Evolutionary conservation across 2,888 invertebrate genomes (phyloP).

Genomic region (Andrena fulva): DNA sequence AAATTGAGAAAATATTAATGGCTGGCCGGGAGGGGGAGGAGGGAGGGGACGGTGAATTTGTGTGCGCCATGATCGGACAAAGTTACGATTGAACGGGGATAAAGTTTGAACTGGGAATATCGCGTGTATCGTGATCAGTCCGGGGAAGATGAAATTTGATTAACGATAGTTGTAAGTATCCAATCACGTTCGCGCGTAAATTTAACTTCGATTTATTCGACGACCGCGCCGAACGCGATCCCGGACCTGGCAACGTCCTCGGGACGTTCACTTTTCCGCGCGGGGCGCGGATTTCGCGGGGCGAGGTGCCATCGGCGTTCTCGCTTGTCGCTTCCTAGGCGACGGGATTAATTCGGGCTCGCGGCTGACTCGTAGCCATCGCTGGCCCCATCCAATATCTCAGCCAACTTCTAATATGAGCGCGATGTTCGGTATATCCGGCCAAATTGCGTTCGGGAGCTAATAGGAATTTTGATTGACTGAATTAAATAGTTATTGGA

Average conservation of each 20-base stretch:
- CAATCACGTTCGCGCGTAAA: too few species aligned
- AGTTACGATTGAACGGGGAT: not conserved
- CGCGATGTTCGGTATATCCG: slow-evolving; percentile 80
- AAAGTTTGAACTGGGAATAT: not conserved
- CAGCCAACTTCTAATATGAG: slow-evolving; percentile 82
- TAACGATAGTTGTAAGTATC: not conserved
- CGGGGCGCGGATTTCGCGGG: too few species aligned
- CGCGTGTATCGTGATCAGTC: not conserved
- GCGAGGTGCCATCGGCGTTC: too few species aligned
- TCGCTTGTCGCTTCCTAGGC: not conserved
- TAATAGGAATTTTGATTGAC: slow-evolving; percentile 85
- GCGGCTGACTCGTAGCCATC: slow-evolving; percentile 74
- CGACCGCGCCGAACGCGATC: too few species aligned
- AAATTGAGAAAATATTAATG: slow-evolving; percentile 50
- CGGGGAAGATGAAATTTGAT: not conserved
- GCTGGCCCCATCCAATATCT: slow-evolving; percentile 79
- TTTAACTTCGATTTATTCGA: too few species aligned
- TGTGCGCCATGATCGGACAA: not conserved
- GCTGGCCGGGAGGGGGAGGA: not conserved
- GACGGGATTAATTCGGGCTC: slow-evolving; percentile 51
- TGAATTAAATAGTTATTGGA: slow-evolving; percentile 84
- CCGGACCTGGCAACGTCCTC: too few species aligned
- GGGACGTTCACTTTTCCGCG: too few species aligned
- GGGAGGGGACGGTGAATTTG: not conserved
- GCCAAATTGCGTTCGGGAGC: slow-evolving; percentile 82